phyloP scores from a whole-genome alignment of 2,888 invertebrate species.

The Hesperia comma region DNA sequence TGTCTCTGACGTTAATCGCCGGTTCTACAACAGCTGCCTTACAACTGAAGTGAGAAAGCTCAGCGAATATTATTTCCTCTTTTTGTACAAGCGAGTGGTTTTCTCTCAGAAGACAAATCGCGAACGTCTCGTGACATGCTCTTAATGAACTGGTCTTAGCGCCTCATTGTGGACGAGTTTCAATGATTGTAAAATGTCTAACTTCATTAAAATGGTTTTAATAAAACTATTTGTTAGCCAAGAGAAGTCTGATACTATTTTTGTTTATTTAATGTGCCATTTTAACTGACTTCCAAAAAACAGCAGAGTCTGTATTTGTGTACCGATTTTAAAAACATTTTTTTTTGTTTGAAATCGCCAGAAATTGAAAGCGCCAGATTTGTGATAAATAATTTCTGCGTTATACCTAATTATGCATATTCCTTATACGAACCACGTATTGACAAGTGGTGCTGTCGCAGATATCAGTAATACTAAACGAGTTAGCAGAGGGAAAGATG shows the following conservation, averaged over 20 bases:
- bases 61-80: conserved; percentile 33
- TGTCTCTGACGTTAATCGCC: not conserved
- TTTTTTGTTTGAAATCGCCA: too few relatives aligned
- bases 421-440: too few relatives aligned
- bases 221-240: conserved; percentile 4
- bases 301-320: too few relatives aligned
- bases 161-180: conserved; percentile 30
- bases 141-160: conserved; percentile 30
- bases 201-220: conserved; percentile 7
- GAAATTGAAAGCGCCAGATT: too few relatives aligned
- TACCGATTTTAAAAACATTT: too few relatives aligned
- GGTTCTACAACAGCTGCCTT: not conserved
- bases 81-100: conserved; percentile 28
- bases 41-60: conserved; percentile 26
- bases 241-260: not conserved
- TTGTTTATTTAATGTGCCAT: too few relatives aligned
- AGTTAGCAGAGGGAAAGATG: too few relatives aligned
- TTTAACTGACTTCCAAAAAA: too few relatives aligned
- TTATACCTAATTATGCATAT: too few relatives aligned
- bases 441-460: too few relatives aligned
- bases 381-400: too few relatives aligned
- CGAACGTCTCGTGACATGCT: conserved; percentile 25
- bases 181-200: conserved; percentile 16
- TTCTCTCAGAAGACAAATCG: conserved; percentile 31
- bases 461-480: too few relatives aligned